Evolutionary conservation across 2,888 invertebrate genomes (phyloP), one percentile per base, ranked within the genome.

Genomic region (Cinara cedri): DNA sequence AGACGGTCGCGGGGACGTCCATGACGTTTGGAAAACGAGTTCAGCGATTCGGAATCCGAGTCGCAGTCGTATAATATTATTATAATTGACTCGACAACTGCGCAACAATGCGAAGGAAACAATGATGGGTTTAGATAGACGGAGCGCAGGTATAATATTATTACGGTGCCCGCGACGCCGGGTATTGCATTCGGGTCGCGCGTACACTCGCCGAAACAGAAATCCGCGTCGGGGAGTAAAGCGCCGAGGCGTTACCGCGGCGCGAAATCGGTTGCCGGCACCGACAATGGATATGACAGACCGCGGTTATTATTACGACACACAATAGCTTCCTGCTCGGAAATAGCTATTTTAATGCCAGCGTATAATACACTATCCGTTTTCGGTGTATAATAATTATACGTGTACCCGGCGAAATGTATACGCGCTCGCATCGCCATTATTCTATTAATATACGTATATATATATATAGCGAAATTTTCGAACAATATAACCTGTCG

Each of bases 91-190:
- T 46, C 4, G 72, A 26, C 60, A 60, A 34, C 34, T 34, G 34
- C 34, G n/a, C n/a, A n/a, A 72, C 72, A 72, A 72, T 72, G 9
- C 34, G 9, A 26, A n/a, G 9, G 46, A 46, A 72, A 72, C 72
- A 72, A 72, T 72, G 60, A 46, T n/a, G n/a, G n/a, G 46, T 26
- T 60, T 13, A 16, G 60, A 60, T n/a, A n/a, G n/a, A n/a, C n/a
- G n/a, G n/a, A n/a, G n/a, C n/a, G n/a, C n/a, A n/a, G n/a, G n/a
- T n/a, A n/a, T n/a, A n/a, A n/a, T n/a, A n/a, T n/a, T n/a, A n/a
- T n/a, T n/a, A n/a, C 3, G 46, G 13, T 14, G 46, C 72, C 60
- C n/a, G 26, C 26, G n/a, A 34, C 46, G 0, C n/a, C 13, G 1
- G 1, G 21, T 21, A n/a, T 26, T 46, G 8, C n/a, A 60, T 60